Percentiles rank a stretch among this genome's conserved stretches.
Evolutionary conservation across 2,888 invertebrate species (phyloP).

Genomic region (Tiliacea citrago): DNA sequence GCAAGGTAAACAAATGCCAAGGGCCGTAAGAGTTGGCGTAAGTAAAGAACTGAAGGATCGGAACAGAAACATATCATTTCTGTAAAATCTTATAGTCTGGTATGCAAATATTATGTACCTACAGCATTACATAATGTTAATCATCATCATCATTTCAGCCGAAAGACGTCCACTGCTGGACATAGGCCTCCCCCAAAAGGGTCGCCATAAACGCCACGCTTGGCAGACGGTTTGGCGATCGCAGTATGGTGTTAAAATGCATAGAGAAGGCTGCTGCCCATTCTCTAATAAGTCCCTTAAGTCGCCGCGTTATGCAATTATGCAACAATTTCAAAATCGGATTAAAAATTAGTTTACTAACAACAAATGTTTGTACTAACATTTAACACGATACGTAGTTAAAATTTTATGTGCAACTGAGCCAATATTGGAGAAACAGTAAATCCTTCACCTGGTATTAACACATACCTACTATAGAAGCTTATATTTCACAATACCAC

Average conservation of each 20-base stretch:
- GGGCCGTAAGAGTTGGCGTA: neutral
- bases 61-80: neutral
- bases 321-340: conserved; percentile 27
- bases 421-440: conserved; percentile 73
- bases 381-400: conserved; percentile 31
- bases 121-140: too few species aligned
- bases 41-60: neutral
- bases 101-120: neutral
- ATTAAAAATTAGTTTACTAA: conserved; percentile 45
- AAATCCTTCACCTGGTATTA: conserved; percentile 71
- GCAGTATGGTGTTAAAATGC: too few species aligned
- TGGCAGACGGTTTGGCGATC: too few species aligned
- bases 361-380: conserved; percentile 43
- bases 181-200: too few species aligned
- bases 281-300: too few species aligned
- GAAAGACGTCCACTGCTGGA: too few species aligned
- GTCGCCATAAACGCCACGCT: too few species aligned
- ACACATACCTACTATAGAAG: conserved; percentile 59
- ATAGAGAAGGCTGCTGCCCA: too few species aligned
- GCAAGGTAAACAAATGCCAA: neutral
- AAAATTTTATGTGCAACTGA: conserved; percentile 62
- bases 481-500: conserved; percentile 76
- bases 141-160: too few species aligned
- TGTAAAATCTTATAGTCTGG: neutral
- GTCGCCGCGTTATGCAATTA: conserved; percentile 5